Evolutionary conservation across 2,113 vertebrate genomes (phyloP).

Genomic region (Tiliqua scincoides): DNA sequence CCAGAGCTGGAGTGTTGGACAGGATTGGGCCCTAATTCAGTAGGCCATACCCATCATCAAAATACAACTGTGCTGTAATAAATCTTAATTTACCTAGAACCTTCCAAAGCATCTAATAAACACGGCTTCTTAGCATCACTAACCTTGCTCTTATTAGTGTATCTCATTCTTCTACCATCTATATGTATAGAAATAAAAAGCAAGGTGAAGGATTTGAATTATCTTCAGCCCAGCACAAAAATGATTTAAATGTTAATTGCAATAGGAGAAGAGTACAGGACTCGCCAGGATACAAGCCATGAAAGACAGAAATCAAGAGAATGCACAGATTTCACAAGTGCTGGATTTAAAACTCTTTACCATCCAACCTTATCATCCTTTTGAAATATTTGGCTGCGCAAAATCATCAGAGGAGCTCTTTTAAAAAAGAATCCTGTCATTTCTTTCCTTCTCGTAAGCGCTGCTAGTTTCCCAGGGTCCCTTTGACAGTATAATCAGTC

Average conservation of each 20-base stretch:
- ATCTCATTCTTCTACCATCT: not conserved
- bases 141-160: not conserved
- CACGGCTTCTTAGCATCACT: not conserved
- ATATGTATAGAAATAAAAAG: not conserved
- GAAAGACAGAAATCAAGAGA: slow-evolving; percentile 55
- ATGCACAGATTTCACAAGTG: slow-evolving; percentile 50
- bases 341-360: slow-evolving; percentile 66
- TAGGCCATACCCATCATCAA: not conserved
- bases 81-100: not conserved
- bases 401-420: slow-evolving; percentile 68
- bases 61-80: not conserved
- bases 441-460: slow-evolving; percentile 67
- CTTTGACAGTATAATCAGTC: slow-evolving; percentile 85
- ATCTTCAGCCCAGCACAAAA: not conserved
- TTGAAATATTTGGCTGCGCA: slow-evolving; percentile 70
- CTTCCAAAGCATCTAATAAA: not conserved
- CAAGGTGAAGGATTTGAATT: not conserved
- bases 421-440: slow-evolving; percentile 67
- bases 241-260: slow-evolving; percentile 22
- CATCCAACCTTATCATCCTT: slow-evolving; percentile 61
- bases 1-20: too few species aligned
- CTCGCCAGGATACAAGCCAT: slow-evolving; percentile 30
- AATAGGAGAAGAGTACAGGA: slow-evolving; percentile 20
- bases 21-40: too few species aligned
- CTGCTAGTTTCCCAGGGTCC: slow-evolving; percentile 71